A percentile compares a stretch with the other conserved stretches of the same genome.
Evolutionary conservation across 2,888 invertebrate genomes (phyloP).

Genomic region (Callimorpha dominula): DNA sequence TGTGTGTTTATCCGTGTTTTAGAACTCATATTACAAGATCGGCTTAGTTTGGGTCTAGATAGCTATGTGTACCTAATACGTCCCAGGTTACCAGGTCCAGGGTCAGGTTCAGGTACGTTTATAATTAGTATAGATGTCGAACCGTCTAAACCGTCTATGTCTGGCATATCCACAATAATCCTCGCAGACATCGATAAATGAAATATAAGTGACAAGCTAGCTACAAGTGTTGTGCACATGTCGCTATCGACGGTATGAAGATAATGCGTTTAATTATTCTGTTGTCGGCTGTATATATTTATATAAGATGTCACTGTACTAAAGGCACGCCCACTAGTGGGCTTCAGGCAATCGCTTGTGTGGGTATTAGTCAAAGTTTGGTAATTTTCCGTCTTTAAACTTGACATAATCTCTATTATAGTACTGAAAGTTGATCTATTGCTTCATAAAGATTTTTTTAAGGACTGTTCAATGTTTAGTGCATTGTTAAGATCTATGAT

Average conservation of each 20-base stretch:
- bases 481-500: background rate
- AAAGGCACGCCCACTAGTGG: constrained; percentile 6
- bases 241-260: constrained; percentile 17
- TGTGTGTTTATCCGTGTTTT: no score
- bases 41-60: no score
- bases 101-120: no score
- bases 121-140: background rate
- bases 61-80: no score
- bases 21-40: no score
- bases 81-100: no score
- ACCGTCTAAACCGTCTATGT: background rate
- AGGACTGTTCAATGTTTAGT: background rate
- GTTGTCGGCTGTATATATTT: background rate
- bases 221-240: constrained; percentile 64
- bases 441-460: background rate
- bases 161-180: constrained; percentile 36
- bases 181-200: constrained; percentile 52
- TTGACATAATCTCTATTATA: background rate
- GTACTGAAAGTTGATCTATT: background rate
- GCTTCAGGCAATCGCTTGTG: background rate
- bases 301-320: constrained; percentile 9
- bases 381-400: constrained; percentile 7
- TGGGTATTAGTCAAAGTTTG: background rate
- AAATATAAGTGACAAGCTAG: constrained; percentile 55
- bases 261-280: constrained; percentile 12